Evolutionary conservation across 2,888 invertebrate species (phyloP).

Genomic region (Liposcelis brunnea): DNA sequence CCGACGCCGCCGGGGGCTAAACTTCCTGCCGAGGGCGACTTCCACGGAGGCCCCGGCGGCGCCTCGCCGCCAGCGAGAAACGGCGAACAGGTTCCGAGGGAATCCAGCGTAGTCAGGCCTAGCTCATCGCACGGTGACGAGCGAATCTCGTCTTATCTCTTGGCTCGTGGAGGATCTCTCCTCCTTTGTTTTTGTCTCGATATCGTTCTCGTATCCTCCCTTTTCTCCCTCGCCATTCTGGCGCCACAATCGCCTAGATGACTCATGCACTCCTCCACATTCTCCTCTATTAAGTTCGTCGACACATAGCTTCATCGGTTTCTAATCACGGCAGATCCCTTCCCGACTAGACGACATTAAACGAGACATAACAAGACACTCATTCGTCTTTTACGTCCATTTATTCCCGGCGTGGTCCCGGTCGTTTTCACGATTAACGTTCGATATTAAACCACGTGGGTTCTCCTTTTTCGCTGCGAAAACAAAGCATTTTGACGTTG

Average conservation of each 20-base stretch:
- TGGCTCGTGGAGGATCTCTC: constrained; percentile 11
- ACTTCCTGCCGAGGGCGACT: constrained; percentile 7
- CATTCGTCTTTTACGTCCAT: too few species aligned
- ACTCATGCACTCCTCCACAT: constrained; percentile 4
- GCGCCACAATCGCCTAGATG: constrained; percentile 10
- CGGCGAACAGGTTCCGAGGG: constrained; percentile 8
- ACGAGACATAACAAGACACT: too few species aligned
- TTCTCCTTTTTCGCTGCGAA: too few species aligned
- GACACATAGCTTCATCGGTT: too few species aligned
- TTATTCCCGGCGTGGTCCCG: too few species aligned
- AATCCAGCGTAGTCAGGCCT: constrained; percentile 7
- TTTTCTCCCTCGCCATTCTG: constrained; percentile 8
- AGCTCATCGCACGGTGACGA: constrained; percentile 2
- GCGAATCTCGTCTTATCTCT: constrained; percentile 13
- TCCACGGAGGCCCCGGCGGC: constrained; percentile 15
- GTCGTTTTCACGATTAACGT: too few species aligned
- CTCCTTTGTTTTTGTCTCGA: neutral
- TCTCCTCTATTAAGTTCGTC: constrained; percentile 1
- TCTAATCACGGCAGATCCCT: too few species aligned
- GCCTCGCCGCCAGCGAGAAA: constrained; percentile 13
- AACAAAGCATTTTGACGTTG: too few species aligned
- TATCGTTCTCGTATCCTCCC: constrained; percentile 5
- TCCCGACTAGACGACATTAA: too few species aligned
- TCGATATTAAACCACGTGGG: too few species aligned
- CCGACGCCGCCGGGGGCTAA: neutral